Conservation (phyloP, 2,797 vertebrate genomes). For the Crax fasciolata region DNA sequence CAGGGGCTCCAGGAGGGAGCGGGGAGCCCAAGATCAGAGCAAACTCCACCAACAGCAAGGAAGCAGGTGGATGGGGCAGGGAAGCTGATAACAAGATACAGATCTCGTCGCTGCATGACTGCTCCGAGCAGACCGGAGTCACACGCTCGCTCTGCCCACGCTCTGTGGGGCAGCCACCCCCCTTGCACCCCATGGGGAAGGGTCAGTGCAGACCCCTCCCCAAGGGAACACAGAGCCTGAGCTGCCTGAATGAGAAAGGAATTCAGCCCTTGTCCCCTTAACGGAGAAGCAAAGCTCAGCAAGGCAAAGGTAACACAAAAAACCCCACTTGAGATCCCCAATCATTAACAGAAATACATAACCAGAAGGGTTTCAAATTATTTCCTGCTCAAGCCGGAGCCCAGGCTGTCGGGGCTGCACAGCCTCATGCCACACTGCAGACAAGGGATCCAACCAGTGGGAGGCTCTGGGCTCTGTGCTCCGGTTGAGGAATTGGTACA, state of each 20-base stretch:
- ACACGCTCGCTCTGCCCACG: not conserved
- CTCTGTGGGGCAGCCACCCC: accelerated
- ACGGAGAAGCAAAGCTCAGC: slow-evolving; percentile 42
- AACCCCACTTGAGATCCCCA: slow-evolving; percentile 75
- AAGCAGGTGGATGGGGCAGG: not conserved
- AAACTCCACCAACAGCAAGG: not conserved
- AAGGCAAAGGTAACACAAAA: slow-evolving; percentile 57
- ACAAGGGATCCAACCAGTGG: no score
- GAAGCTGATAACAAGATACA: not conserved
- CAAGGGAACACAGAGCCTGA: not conserved
- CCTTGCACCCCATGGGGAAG: not conserved
- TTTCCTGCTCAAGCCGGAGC: slow-evolving; percentile 65
- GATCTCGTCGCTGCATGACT: not conserved
- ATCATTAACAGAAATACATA: slow-evolving; percentile 78
- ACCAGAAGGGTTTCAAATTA: not conserved
- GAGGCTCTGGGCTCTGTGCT: no score
- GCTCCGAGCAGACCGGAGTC: not conserved
- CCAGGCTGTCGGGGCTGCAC: not conserved
- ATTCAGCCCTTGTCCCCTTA: slow-evolving; percentile 51
- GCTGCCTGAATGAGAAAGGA: slow-evolving; percentile 62
- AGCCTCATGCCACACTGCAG: not conserved
- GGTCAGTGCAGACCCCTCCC: accelerated
- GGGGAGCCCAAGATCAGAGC: not conserved
- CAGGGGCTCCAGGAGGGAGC: not conserved
- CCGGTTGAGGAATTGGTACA: accelerated